Conservation (phyloP, 2,888 invertebrate genomes). For the Helobdella robusta region DNA sequence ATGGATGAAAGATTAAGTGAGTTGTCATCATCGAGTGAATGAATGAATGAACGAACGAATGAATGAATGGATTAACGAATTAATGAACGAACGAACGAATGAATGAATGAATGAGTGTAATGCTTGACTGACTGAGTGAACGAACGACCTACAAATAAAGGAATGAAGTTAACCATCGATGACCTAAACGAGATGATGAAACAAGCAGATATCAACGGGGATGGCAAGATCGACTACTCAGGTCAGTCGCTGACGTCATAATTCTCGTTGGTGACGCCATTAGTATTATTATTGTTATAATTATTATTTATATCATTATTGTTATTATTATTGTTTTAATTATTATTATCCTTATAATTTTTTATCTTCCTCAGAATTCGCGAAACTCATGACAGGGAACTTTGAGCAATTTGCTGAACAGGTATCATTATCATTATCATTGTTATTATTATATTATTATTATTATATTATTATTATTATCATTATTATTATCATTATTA, state of each 20-base stretch:
- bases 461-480: not conserved
- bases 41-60: too few relatives aligned
- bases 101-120: too few relatives aligned
- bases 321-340: too few relatives aligned
- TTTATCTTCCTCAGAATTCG: slow-evolving; percentile 22
- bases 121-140: too few relatives aligned
- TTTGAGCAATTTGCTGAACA: slow-evolving; percentile 27
- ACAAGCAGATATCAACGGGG: slow-evolving; percentile 30
- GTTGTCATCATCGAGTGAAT: too few relatives aligned
- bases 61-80: too few relatives aligned
- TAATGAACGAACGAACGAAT: too few relatives aligned
- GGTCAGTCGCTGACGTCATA: slow-evolving; percentile 17
- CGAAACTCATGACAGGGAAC: slow-evolving; percentile 28
- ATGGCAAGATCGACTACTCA: slow-evolving; percentile 31
- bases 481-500: not conserved
- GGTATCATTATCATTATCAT: not conserved
- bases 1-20: too few relatives aligned
- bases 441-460: not conserved
- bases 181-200: slow-evolving; percentile 32
- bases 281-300: not conserved
- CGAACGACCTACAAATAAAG: too few relatives aligned
- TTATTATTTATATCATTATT: too few relatives aligned
- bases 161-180: slow-evolving; percentile 30
- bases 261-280: not conserved
- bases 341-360: not conserved